A percentile compares a stretch with the other conserved stretches of the same genome.
Conservation (phyloP, 53 echinoderm and acorn worm species). For the Patiria pectinifera region DNA sequence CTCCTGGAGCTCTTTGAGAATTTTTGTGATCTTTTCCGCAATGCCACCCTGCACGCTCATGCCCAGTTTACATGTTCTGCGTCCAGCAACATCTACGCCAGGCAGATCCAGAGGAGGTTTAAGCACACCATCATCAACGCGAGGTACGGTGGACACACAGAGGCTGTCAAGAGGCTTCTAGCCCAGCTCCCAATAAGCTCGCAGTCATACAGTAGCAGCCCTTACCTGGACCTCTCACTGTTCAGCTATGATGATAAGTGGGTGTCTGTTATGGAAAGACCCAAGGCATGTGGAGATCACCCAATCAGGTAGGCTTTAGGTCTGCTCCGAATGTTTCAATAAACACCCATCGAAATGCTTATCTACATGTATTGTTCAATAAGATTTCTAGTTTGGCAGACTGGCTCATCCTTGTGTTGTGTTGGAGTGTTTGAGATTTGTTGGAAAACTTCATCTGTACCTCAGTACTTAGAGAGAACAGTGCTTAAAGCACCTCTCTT, state of each 20-base stretch:
- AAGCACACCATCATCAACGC: slow-evolving; percentile 99
- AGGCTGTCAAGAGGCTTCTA: slow-evolving; percentile 93
- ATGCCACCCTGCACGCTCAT: slow-evolving; percentile 94
- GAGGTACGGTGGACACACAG: slow-evolving; percentile 95
- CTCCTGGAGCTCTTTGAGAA: slow-evolving; percentile 96
- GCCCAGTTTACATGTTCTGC: slow-evolving; percentile 97
- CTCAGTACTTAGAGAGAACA: too few relatives aligned
- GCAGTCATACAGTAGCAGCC: slow-evolving; percentile 99
- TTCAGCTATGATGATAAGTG: slow-evolving; percentile 99
- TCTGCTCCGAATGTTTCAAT: not conserved
- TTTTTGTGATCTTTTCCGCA: slow-evolving; percentile 96
- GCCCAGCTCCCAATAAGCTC: slow-evolving; percentile 98
- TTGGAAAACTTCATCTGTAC: too few relatives aligned
- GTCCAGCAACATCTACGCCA: slow-evolving; percentile 94
- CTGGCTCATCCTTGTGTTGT: too few relatives aligned
- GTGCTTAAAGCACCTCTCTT: too few relatives aligned
- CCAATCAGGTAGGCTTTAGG: slow-evolving; percentile 82
- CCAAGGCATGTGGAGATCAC: slow-evolving; percentile 97
- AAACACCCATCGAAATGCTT: not conserved
- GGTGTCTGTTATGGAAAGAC: slow-evolving; percentile 99
- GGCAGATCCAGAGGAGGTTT: slow-evolving; percentile 95
- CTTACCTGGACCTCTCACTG: slow-evolving; percentile 91
- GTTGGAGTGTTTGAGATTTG: too few relatives aligned
- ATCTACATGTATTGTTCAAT: too few relatives aligned
- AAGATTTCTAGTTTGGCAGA: too few relatives aligned